Evolutionary conservation across 2,797 vertebrate genomes (phyloP), one percentile per base, ranked within the genome.

Genomic region (Sebastes taczanowskii): DNA sequence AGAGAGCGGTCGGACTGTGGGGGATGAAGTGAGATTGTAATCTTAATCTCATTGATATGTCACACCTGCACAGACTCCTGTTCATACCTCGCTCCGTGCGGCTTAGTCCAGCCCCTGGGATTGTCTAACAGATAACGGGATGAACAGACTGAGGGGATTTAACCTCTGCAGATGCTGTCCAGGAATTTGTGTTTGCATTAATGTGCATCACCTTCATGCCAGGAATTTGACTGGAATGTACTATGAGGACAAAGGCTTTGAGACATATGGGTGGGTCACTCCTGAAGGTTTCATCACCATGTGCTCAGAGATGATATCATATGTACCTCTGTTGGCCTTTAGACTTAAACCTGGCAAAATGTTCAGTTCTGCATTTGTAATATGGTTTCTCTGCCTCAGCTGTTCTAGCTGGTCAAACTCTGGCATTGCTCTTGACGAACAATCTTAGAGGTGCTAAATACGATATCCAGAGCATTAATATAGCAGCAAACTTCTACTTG

Each of bases 41-140:
- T 89, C 88, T 81, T 87, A 89, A 90, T 91, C 86, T 83, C 55
- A 75, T 53, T 80, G 81, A 87, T 86, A 86, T 82, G 77, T 86
- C 79, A 81, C 65, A 80, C 75, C 78, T 82, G 59, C 64, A 55
- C 62, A 67, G 80, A 79, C 62, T 71, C 65, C 56, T 79, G 77
- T 82, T 80, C 70, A 46, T 61, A 71, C 74, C 66, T 74, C 11
- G 3, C 66, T 80, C 69, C 69, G 61, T 55, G 61, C 29, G 1
- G 70, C 62, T 89, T 81, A 79, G 61, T 46, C 58, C 30, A 18
- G 70, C 78, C 80, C 58, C 8, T 8, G 35, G 81, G 86, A 83
- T 61, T 32, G 74, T 63, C 52, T 65, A 66, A 74, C 7, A 81
- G 87, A 87, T 82, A 82, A 77, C 11, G 52, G 69, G 62, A 68